Base-by-base conservation (phyloP, 2,888 invertebrate genomes). In the Parnassius mnemosyne region DNA sequence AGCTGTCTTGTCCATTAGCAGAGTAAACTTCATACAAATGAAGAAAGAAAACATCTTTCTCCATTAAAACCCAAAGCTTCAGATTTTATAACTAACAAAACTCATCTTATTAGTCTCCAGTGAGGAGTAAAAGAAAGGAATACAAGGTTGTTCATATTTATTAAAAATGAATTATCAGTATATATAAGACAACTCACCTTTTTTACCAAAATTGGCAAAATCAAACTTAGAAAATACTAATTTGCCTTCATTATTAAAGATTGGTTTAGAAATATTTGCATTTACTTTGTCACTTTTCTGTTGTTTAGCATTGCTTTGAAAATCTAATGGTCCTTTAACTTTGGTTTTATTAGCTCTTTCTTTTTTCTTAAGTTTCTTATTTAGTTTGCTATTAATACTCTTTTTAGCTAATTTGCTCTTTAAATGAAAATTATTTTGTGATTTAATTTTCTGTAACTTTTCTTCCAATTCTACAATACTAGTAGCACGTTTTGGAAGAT, bases 221-320 rank as follows among this genome's bases (percentile, higher is more conserved):
- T 98, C 97, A 84, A 98, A 96, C 89, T 98, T 98, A 7, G 97
- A 97, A 79, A 96, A 98, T 1, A 97, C 97, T 78, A 97, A 94
- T 88, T 97, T 96, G 2, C 96, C 96, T 67, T 97, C 96, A 71
- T 94, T 95, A 80, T 97, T 97, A 71, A 94, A 97, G 16, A 96
- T 93, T n/a, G 95, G 95, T 78, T 95, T 95, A 0, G 92, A 79
- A 56, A 87, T 80, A 70, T 92, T 89, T 7, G 87, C 75, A 67
- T 79, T 80, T 13, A 74, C 66, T 67, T 86, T 89, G 16, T 63
- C 85, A 86, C 56, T 68, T 50, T 57, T 70, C 66, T 49, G 63
- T 55, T 68, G 67, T 61, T 60, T 67, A 25, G 20, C 55, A 34
- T 66, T 66, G 42, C 53, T 69, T 34, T 53, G 53, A 53, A 64